phyloP scores from a whole-genome alignment of 2,797 vertebrate species.

The Pangasius mekongensis region DNA sequence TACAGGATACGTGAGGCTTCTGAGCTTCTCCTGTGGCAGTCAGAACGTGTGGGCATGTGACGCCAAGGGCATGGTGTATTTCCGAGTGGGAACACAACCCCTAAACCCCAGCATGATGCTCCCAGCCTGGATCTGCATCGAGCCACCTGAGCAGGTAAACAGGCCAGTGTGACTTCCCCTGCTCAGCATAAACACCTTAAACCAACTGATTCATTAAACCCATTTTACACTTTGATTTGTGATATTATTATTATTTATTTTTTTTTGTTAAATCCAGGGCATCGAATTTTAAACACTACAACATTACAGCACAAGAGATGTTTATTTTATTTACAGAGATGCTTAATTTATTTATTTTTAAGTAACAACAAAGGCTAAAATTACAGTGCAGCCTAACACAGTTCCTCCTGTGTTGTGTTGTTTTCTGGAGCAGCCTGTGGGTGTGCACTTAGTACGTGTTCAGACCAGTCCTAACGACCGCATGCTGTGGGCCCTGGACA shows the following conservation, averaged over 20 bases:
- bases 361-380: not conserved
- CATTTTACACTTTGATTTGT: not conserved
- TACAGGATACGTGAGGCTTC: constrained; percentile 83
- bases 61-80: constrained; percentile 86
- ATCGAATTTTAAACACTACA: not conserved
- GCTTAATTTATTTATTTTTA: too few species aligned
- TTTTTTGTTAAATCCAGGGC: not conserved
- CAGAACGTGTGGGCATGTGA: constrained; percentile 97
- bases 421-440: constrained; percentile 81
- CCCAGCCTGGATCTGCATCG: constrained; percentile 96
- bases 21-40: constrained; percentile 88
- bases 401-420: constrained; percentile 3
- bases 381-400: not conserved
- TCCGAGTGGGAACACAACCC: constrained; percentile 94
- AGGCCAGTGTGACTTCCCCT: not conserved
- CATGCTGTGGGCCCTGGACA: constrained; percentile 93
- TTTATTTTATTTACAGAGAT: not conserved
- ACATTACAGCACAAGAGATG: not conserved
- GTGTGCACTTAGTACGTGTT: constrained; percentile 85
- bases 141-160: constrained; percentile 87
- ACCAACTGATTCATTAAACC: not conserved
- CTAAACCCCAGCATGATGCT: constrained; percentile 97
- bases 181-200: not conserved
- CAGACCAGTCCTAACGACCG: constrained; percentile 89
- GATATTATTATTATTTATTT: not conserved